Base-by-base conservation (phyloP, 2,888 invertebrate genomes). In the Frankliniella fusca region DNA sequence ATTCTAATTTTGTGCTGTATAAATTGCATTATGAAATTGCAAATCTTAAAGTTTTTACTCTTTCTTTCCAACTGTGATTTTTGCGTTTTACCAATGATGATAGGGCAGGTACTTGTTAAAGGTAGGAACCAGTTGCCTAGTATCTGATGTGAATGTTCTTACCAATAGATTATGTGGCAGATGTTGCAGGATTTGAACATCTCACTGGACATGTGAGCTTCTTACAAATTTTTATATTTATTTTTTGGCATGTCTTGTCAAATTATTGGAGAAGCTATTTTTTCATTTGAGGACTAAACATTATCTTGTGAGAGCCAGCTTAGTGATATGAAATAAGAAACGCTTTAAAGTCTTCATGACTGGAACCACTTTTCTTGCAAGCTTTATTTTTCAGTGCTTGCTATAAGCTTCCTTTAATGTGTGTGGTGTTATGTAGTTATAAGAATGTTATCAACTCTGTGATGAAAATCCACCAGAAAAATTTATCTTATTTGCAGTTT, bases 401-500 rank as follows among this genome's bases (percentile, higher is more conserved):
- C 70, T 76, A 5, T 1, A 76, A 27, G 12, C 70, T 76, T 27
- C 7, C 27, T 76, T 61, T 18, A 61, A n/a, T 61, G 61, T 76
- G 27, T 27, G 70, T 23, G 70, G 70, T 76, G 70, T 76, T 9
- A 12, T 27, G 12, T 27, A 27, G 27, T 27, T 76, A 27, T 27
- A 76, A 27, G 27, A 76, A 27, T 23, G 11, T 27, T 76, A 27
- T 76, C 70, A 76, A 76, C 70, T 76, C 70, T 76, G 70, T 76
- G 70, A 76, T 76, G 23, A 23, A 76, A 70, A 76, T 76, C 70
- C 70, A 76, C 70, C 70, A 76, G 70, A 23, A 27, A 27, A 76
- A 27, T 27, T 10, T 76, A 23, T 27, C 70, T 12, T 76, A 12
- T 76, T 76, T 0, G 18, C 61, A 61, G 61, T 11, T 20, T 61